Base-by-base conservation (phyloP, 30 jellyfish, hydroid and myxozoan genomes). In the Turritopsis dohrnii region DNA sequence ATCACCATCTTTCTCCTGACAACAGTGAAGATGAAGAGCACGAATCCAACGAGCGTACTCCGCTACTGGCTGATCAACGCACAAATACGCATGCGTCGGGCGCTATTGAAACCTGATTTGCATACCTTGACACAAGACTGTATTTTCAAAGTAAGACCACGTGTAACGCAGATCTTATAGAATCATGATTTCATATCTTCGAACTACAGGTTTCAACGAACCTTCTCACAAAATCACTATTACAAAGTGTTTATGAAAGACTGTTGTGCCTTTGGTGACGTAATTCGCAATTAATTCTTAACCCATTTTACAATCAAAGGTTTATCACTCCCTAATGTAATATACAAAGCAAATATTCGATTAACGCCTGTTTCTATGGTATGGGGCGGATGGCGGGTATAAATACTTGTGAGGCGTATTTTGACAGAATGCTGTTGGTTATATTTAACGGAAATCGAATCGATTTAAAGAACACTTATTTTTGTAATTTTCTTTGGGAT, bases 1-100 rank as follows among this genome's bases (percentile, higher is more conserved):
- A 19, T n/a, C 80, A 25, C 19, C 60, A 41, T 41, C 60, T 41
- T 41, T 3, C 60, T 13, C 21, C 18, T 18, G 87, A 53, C 22
- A 54, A n/a, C n/a, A 84, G n/a, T 16, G 84, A 80, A 16, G 23
- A 22, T 7, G 65, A 52, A 53, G 84, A 21, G 29, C 84, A 53
- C 81, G 81, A 53, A n/a, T 31, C 76, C n/a, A 30, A 74, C 83
- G 83, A 74, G n/a, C 83, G 83, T 0, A 80, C 87, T 84, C 87
- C 87, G 29, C 26, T 80, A 13, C n/a, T 80, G 52, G 24, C 87
- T 17, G 22, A 31, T 28, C 26, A 81, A n/a, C 80, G 65, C 18
- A n/a, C n/a, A n/a, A 22, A 80, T 21, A 21, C 54, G 21, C 79
- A 52, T 26, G 28, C 31, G 1, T 80, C 87, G 21, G 87, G 87